A percentile compares a stretch with the other conserved stretches of the same genome.
phyloP scores from a whole-genome alignment of 2,797 vertebrate species.

The Chiropotes sagulatus region DNA sequence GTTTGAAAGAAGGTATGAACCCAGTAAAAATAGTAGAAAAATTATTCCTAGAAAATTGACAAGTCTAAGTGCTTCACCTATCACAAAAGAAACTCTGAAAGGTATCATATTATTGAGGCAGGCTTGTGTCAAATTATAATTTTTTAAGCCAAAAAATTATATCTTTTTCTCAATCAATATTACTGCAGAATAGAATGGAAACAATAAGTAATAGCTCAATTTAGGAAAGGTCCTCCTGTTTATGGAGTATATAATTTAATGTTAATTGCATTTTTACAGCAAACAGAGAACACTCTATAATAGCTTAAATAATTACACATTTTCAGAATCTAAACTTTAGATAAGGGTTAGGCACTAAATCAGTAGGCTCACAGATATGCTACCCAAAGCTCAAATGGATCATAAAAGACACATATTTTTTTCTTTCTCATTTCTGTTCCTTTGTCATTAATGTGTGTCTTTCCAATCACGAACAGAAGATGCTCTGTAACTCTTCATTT shows the following conservation, averaged over 20 bases:
- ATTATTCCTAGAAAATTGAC: background rate
- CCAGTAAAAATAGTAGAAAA: background rate
- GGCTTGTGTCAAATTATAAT: background rate
- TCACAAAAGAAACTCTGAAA: background rate
- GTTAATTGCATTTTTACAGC: background rate
- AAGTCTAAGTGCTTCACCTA: background rate
- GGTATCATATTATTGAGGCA: background rate
- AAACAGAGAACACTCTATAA: background rate
- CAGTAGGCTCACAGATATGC: background rate
- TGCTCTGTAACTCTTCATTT: background rate
- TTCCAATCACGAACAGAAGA: background rate
- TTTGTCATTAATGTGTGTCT: background rate
- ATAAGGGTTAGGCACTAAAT: background rate
- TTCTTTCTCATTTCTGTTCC: background rate
- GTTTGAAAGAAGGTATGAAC: background rate
- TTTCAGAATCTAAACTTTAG: background rate
- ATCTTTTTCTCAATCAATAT: background rate
- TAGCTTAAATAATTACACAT: background rate
- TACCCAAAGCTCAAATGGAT: background rate
- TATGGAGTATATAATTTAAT: background rate
- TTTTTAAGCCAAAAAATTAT: background rate
- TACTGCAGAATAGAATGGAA: background rate
- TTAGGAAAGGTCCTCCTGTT: background rate
- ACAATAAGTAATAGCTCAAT: background rate
- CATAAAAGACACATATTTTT: background rate